Evolutionary conservation across 1,140 invertebrate genomes (phyloP).

Genomic region (Drosophila eugracilis): DNA sequence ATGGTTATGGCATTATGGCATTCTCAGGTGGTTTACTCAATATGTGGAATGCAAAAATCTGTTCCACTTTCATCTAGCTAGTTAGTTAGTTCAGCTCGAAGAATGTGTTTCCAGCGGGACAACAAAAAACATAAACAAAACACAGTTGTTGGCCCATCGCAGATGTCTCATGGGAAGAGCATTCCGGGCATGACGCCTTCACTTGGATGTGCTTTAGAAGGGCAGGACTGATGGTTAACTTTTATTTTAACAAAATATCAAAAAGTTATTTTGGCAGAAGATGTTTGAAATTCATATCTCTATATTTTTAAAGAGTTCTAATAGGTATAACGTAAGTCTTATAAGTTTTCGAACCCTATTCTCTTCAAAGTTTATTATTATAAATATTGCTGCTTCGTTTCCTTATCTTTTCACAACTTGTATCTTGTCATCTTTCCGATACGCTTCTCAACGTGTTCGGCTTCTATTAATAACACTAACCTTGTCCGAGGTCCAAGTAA

Average conservation of each 20-base stretch:
- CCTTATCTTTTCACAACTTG: background rate
- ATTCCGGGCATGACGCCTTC: background rate
- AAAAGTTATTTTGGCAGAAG: background rate
- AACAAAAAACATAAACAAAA: conserved; percentile 50
- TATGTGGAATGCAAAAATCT: conserved; percentile 60
- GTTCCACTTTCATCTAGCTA: conserved; percentile 51
- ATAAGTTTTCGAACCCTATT: too few relatives aligned
- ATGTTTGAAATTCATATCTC: background rate
- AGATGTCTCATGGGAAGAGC: conserved; percentile 27
- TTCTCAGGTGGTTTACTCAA: conserved; percentile 76
- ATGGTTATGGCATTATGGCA: conserved; percentile 49
- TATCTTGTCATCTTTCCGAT: conserved; percentile 5
- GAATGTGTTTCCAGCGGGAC: conserved; percentile 32
- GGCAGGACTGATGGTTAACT: background rate
- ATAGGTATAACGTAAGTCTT: too few relatives aligned
- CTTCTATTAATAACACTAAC: conserved; percentile 8
- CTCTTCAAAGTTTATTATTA: background rate
- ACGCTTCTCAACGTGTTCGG: background rate
- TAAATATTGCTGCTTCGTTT: background rate
- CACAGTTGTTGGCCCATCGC: conserved; percentile 53
- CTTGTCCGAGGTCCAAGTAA: conserved; percentile 35
- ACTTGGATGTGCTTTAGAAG: background rate
- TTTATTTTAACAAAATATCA: too few relatives aligned
- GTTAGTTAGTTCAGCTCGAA: conserved; percentile 20
- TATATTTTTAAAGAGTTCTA: too few relatives aligned